These are phyloP conservation scores for Lamproptera curius DNA, from an alignment of 2,888 invertebrate genomes.

Conservation along the genomic window DNA sequence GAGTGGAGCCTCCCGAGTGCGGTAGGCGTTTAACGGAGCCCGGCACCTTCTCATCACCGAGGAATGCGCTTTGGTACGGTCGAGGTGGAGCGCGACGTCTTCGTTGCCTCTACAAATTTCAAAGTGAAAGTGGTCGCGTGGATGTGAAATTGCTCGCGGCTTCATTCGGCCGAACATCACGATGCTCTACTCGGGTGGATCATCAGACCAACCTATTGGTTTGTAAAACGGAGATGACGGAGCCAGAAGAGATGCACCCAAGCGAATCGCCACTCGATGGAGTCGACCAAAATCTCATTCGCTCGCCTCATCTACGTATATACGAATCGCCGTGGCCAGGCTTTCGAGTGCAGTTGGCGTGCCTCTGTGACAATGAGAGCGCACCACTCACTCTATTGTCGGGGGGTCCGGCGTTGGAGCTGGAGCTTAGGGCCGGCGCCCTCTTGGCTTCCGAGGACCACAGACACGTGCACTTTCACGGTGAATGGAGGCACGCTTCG, in stretches of 20 bases:
- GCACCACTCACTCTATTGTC: conserved; percentile 45
- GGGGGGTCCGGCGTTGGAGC: conserved; percentile 79
- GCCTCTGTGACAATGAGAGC: conserved; percentile 86
- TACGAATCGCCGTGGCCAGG: conserved; percentile 87
- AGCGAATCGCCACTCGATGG: conserved; percentile 39
- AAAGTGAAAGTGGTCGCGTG: conserved; percentile 81
- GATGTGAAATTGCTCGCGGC: conserved; percentile 83
- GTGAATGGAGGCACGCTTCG: conserved; percentile 60
- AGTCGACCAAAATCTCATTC: conserved; percentile 57
- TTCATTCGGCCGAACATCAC: conserved; percentile 80
- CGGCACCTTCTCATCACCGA: conserved; percentile 83
- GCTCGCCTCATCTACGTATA: conserved; percentile 75
- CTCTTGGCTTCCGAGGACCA: conserved; percentile 90
- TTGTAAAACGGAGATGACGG: conserved; percentile 44
- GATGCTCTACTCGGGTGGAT: conserved; percentile 84
- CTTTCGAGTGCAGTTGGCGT: conserved; percentile 83
- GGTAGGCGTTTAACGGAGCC: conserved; percentile 57
- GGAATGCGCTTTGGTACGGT: conserved; percentile 90
- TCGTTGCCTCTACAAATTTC: conserved; percentile 87
- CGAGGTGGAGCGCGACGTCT: conserved; percentile 88
- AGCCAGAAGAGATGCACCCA: conserved; percentile 28
- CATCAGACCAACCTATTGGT: conserved; percentile 82
- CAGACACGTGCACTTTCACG: conserved; percentile 88
- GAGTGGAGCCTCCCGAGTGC: conserved; percentile 51
- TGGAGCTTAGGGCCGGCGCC: conserved; percentile 85